A percentile compares a stretch with the other conserved stretches of the same genome.
Evolutionary conservation across 2,888 invertebrate genomes (phyloP).

Genomic region (Phyllotreta cruciferae): DNA sequence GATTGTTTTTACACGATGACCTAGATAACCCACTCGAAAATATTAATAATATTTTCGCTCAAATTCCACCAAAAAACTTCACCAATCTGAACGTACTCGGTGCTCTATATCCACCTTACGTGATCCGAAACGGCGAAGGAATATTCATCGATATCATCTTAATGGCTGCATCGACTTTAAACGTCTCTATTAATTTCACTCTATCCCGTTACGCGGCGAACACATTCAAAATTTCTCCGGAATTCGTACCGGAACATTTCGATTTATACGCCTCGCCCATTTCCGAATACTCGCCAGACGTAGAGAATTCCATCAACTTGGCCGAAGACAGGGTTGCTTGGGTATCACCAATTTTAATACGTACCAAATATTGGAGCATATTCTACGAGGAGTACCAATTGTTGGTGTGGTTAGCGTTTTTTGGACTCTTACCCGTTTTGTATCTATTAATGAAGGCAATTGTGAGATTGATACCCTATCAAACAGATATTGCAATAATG

Average conservation of each 20-base stretch:
- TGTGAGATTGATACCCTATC: background rate
- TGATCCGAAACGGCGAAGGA: background rate
- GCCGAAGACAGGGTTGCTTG: background rate
- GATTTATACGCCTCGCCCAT: background rate
- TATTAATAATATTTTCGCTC: background rate
- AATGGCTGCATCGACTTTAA: background rate
- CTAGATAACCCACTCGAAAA: background rate
- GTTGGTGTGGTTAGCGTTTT: conserved; percentile 1
- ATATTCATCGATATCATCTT: conserved; percentile 1
- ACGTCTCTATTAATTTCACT: background rate
- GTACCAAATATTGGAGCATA: conserved; percentile 1
- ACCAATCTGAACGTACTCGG: background rate
- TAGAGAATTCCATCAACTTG: background rate
- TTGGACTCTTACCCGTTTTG: background rate
- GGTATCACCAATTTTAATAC: background rate
- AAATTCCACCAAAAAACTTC: background rate
- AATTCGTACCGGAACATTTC: background rate
- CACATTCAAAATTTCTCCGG: background rate
- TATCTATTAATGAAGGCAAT: background rate
- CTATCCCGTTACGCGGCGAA: background rate
- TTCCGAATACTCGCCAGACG: background rate
- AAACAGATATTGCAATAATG: background rate
- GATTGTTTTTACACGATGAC: background rate
- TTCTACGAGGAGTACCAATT: conserved; percentile 4
- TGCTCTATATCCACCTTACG: background rate